Percentiles rank a stretch among this genome's conserved stretches.
Conservation (phyloP, 1,140 invertebrate species). For the Arctopsyche grandis region DNA sequence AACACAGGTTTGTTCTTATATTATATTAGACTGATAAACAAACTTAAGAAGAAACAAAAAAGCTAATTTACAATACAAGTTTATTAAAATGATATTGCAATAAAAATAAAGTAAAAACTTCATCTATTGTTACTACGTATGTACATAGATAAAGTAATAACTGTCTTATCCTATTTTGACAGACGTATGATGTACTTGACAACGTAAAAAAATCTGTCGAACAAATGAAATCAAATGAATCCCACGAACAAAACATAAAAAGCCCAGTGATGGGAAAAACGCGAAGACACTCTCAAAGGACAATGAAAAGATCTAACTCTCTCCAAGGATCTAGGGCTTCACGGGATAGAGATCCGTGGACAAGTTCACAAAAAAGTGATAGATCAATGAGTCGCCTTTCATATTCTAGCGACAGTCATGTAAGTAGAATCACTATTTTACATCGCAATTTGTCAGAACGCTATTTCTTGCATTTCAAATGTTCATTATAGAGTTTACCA, state of each 20-base stretch:
- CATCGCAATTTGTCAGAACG: conserved; percentile 7
- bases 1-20: conserved; percentile 75
- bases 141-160: not conserved
- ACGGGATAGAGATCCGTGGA: conserved; percentile 58
- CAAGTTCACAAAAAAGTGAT: conserved; percentile 56
- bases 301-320: conserved; percentile 65
- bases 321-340: conserved; percentile 58
- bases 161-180: conserved; percentile 10
- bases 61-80: too few relatives aligned
- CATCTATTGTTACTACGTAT: too few relatives aligned
- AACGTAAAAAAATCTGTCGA: conserved; percentile 49
- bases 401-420: conserved; percentile 72
- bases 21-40: conserved; percentile 5
- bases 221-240: conserved; percentile 39
- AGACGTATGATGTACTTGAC: conserved; percentile 61
- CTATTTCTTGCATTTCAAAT: not conserved
- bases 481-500: conserved; percentile 56
- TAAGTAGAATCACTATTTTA: conserved; percentile 57
- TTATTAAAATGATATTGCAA: too few relatives aligned
- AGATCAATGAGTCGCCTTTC: conserved; percentile 73
- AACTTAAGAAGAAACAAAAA: too few relatives aligned
- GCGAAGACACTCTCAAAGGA: conserved; percentile 50
- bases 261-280: conserved; percentile 45
- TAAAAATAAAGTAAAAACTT: too few relatives aligned
- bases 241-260: conserved; percentile 40